A percentile compares a stretch with the other conserved stretches of the same genome.
Conservation (phyloP, 2,113 vertebrate genomes). For the Zapornia atra region DNA sequence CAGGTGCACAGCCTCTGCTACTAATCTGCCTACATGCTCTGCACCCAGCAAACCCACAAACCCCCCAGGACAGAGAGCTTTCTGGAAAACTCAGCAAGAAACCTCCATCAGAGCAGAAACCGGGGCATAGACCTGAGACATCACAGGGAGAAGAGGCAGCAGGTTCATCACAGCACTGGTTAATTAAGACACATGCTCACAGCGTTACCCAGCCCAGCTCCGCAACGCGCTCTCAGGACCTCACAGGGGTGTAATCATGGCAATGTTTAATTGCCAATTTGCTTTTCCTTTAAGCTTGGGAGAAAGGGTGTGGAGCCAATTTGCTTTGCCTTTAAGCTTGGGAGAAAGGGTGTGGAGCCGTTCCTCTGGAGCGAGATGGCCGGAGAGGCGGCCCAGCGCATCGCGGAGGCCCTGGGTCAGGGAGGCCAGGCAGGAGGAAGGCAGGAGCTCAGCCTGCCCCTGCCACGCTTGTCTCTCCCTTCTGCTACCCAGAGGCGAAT, state of each 20-base stretch:
- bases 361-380: neutral
- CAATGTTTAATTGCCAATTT: neutral
- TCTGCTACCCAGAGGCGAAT: neutral
- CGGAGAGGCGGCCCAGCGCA: neutral
- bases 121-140: neutral
- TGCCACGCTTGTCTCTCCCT: neutral
- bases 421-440: neutral
- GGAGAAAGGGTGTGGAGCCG: neutral
- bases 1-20: neutral
- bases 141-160: neutral
- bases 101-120: neutral
- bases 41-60: neutral
- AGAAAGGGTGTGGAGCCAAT: neutral
- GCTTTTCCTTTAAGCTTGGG: neutral
- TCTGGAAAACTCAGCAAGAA: neutral
- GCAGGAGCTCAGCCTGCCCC: neutral
- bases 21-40: neutral
- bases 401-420: accelerated
- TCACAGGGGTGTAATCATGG: neutral
- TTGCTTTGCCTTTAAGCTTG: neutral
- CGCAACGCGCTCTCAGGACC: neutral
- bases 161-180: neutral
- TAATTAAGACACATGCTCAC: neutral
- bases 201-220: neutral
- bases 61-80: neutral